These are phyloP conservation scores for Coleophora deauratella DNA, from an alignment of 2,888 invertebrate genomes.

Conservation along the genomic window DNA sequence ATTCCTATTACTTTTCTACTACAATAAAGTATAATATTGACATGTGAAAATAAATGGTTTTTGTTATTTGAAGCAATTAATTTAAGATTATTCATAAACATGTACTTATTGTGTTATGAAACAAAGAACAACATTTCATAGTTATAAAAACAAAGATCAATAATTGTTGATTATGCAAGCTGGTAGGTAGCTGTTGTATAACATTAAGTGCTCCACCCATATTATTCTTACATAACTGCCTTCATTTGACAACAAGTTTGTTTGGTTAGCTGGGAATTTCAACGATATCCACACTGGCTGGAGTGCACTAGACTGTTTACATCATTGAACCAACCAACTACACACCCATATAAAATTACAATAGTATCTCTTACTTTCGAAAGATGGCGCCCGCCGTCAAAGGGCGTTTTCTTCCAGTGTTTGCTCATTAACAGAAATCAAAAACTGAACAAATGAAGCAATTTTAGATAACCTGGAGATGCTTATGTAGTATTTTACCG, in stretches of 20 bases:
- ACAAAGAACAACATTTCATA: background rate
- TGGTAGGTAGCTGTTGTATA: background rate
- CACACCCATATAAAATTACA: too few species aligned
- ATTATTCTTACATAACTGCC: background rate
- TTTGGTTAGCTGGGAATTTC: background rate
- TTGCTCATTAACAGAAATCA: background rate
- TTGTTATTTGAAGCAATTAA: background rate
- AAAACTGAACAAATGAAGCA: background rate
- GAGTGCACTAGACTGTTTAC: too few species aligned
- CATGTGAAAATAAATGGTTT: conserved; percentile 19
- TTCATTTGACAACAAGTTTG: background rate
- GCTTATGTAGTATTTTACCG: background rate
- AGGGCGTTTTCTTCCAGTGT: background rate
- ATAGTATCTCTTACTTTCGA: background rate
- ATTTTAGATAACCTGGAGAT: background rate
- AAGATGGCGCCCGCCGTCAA: background rate
- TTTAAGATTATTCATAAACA: background rate
- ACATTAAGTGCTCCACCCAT: background rate
- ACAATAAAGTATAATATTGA: conserved; percentile 19
- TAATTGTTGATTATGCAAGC: conserved; percentile 4
- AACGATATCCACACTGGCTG: too few species aligned
- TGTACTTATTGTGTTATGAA: background rate
- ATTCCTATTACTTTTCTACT: conserved; percentile 37
- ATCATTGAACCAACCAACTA: too few species aligned
- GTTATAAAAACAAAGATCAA: background rate